These are phyloP conservation scores for Rhombomys opimus DNA, from an alignment of 2,113 vertebrate genomes.

Conservation along the genomic window DNA sequence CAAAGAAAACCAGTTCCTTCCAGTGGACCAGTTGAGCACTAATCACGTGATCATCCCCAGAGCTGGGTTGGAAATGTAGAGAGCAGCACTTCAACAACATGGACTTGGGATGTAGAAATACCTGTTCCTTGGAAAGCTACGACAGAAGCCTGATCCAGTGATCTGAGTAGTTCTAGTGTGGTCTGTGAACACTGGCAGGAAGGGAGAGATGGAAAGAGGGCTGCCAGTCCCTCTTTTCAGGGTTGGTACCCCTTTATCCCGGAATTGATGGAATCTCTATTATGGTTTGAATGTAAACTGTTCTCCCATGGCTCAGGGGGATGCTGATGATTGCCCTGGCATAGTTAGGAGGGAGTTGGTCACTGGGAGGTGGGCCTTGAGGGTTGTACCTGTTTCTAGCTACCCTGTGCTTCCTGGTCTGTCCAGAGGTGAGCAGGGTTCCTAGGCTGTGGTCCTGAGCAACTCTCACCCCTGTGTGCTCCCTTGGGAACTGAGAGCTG, in stretches of 20 bases:
- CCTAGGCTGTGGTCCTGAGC: neutral
- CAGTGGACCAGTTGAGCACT: neutral
- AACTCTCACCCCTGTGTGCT: neutral
- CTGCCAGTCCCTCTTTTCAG: neutral
- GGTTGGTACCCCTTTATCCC: neutral
- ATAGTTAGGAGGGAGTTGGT: neutral
- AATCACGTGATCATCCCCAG: neutral
- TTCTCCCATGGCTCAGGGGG: neutral
- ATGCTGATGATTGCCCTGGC: neutral
- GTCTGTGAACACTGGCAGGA: neutral
- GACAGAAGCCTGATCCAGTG: no score
- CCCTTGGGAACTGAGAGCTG: neutral
- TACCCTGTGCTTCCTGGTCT: neutral
- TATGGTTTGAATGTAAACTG: neutral
- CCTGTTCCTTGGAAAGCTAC: neutral
- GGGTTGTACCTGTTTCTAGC: neutral
- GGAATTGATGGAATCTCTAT: no score
- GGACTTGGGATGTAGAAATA: neutral
- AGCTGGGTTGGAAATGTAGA: neutral
- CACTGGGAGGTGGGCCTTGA: neutral
- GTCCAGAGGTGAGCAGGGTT: neutral
- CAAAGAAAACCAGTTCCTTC: neutral
- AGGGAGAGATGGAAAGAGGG: neutral
- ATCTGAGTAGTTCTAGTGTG: neutral
- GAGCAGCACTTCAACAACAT: neutral